A percentile compares a stretch with the other conserved stretches of the same genome.
Conservation (phyloP, 2,888 invertebrate genomes). For the Pharmacophagus antenor region DNA sequence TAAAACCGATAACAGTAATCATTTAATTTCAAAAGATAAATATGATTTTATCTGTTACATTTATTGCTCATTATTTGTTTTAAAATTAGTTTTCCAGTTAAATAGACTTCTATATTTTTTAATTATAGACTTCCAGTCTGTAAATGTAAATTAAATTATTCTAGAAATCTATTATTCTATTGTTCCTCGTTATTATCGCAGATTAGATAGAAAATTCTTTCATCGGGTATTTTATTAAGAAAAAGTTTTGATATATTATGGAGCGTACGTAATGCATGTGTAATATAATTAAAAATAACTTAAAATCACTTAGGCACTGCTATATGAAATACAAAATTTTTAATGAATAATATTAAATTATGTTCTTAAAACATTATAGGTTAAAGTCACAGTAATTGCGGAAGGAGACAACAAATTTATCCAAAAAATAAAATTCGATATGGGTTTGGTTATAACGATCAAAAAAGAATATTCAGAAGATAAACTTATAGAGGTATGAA, state of each 20-base stretch:
- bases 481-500: slow-evolving; percentile 51
- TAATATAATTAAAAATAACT: neutral
- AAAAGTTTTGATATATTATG: no score
- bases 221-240: no score
- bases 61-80: neutral
- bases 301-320: neutral
- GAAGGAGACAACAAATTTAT: slow-evolving; percentile 50
- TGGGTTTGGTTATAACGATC: slow-evolving; percentile 39
- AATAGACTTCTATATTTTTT: no score
- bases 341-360: neutral
- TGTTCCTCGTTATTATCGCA: no score
- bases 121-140: neutral
- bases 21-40: neutral
- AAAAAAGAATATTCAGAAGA: slow-evolving; percentile 51
- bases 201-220: no score
- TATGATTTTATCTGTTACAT: neutral
- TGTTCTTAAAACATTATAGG: slow-evolving; percentile 40
- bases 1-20: neutral
- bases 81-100: no score
- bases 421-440: slow-evolving; percentile 43
- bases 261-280: no score
- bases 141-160: neutral
- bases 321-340: neutral
- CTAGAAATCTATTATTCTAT: no score
- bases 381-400: slow-evolving; percentile 49